phyloP scores from a whole-genome alignment of 2,797 vertebrate species.

The Bradypus variegatus region DNA sequence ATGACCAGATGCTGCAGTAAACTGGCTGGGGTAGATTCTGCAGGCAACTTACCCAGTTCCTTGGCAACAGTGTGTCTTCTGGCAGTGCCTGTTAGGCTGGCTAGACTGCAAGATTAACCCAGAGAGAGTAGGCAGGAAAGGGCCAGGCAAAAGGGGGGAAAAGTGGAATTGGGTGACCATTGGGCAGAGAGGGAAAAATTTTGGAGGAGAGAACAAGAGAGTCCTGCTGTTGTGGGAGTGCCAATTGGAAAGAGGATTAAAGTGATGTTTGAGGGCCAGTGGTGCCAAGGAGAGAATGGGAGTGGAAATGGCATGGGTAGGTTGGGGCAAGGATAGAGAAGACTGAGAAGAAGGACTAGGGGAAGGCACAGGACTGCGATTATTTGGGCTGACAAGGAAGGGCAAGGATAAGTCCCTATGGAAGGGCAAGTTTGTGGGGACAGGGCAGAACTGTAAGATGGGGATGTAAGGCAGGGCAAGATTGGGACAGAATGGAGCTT shows the following conservation, averaged over 20 bases:
- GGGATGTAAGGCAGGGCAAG: not conserved
- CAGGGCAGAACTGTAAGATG: not conserved
- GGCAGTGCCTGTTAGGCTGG: constrained; percentile 26
- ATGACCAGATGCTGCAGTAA: constrained; percentile 45
- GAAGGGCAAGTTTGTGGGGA: not conserved
- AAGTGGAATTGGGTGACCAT: not conserved
- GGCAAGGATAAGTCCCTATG: not conserved
- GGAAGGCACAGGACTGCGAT: not conserved
- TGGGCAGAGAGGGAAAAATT: not conserved
- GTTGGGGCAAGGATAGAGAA: not conserved
- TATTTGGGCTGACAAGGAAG: not conserved
- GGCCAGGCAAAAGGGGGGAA: not conserved
- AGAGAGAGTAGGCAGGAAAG: not conserved
- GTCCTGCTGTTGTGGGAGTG: not conserved
- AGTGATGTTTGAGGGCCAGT: not conserved
- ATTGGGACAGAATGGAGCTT: not conserved
- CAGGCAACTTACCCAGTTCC: constrained; percentile 31
- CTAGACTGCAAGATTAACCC: constrained; percentile 41
- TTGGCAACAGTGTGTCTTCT: constrained; percentile 6
- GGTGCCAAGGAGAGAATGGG: not conserved
- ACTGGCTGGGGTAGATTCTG: constrained; percentile 38
- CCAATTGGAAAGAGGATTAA: not conserved
- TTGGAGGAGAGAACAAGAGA: not conserved
- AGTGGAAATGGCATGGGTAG: not conserved
- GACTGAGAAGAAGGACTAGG: not conserved